Percentiles rank a stretch among this genome's conserved stretches.
Evolutionary conservation across 2,113 vertebrate genomes (phyloP).

Genomic region (Trematocara nigrifrons): DNA sequence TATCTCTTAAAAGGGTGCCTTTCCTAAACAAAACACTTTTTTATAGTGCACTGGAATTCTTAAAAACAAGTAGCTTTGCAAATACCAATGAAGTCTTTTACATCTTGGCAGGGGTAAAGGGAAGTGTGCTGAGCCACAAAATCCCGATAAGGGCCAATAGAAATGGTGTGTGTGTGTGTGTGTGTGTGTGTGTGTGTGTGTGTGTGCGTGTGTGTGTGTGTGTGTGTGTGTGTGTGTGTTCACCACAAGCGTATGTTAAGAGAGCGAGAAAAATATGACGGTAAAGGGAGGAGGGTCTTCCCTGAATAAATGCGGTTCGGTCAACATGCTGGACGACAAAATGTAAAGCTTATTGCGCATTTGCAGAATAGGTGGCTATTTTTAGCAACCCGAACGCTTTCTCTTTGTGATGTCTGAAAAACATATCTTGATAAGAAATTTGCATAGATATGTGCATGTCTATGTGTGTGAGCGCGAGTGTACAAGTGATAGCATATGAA

Average conservation of each 20-base stretch:
- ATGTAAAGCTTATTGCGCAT: not conserved
- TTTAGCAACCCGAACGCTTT: not conserved
- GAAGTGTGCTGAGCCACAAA: conserved; percentile 38
- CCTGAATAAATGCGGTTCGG: not conserved
- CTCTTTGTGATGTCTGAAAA: not conserved
- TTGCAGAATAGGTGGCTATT: not conserved
- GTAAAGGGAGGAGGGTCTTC: not conserved
- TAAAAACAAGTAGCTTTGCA: not conserved
- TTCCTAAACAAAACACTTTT: not conserved
- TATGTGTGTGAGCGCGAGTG: not conserved
- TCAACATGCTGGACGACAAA: not conserved
- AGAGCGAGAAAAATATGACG: not conserved
- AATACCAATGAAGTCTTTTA: not conserved
- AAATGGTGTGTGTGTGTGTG: not conserved
- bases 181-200: not conserved
- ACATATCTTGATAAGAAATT: not conserved
- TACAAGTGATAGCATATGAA: not conserved
- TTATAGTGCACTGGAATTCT: not conserved
- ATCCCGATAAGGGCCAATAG: not conserved
- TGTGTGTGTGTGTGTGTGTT: not conserved
- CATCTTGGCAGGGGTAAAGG: not conserved
- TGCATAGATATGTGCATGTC: not conserved
- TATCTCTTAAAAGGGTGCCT: not conserved
- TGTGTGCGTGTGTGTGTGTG: not conserved
- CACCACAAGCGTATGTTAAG: not conserved